These are phyloP conservation scores for Heteromormyrus szaboi DNA, from an alignment of 2,797 vertebrate genomes.

Conservation along the genomic window DNA sequence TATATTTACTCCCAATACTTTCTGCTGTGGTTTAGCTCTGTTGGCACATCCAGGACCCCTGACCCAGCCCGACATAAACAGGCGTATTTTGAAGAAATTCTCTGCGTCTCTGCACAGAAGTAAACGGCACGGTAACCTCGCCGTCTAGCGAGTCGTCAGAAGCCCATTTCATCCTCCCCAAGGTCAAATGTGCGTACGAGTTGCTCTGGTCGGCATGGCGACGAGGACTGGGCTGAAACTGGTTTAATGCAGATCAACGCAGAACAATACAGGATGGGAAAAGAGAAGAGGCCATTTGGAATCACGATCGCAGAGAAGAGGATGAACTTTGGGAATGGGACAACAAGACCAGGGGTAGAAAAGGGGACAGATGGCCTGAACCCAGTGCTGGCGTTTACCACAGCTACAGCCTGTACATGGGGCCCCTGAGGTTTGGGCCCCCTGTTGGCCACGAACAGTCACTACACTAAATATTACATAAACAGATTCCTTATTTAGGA, in stretches of 20 bases:
- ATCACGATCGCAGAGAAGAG: background rate
- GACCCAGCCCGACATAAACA: background rate
- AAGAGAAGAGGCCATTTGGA: background rate
- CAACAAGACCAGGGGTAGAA: background rate
- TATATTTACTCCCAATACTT: background rate
- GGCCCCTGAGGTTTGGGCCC: background rate
- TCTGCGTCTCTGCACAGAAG: background rate
- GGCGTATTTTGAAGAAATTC: background rate
- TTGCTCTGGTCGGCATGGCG: background rate
- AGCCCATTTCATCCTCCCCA: background rate
- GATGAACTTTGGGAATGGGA: background rate
- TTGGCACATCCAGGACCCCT: background rate
- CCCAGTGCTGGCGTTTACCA: background rate
- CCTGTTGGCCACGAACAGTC: background rate
- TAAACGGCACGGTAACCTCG: background rate
- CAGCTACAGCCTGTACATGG: background rate
- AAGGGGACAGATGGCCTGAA: background rate
- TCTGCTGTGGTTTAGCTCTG: background rate
- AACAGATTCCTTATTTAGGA: background rate
- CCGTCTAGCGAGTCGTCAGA: background rate
- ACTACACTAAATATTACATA: background rate
- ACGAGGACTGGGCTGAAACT: background rate
- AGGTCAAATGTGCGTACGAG: background rate
- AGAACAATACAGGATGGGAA: background rate
- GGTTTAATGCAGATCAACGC: background rate